These are phyloP conservation scores for Drosophila kurseongensis DNA, from an alignment of 1,140 invertebrate species.

Conservation along the genomic window DNA sequence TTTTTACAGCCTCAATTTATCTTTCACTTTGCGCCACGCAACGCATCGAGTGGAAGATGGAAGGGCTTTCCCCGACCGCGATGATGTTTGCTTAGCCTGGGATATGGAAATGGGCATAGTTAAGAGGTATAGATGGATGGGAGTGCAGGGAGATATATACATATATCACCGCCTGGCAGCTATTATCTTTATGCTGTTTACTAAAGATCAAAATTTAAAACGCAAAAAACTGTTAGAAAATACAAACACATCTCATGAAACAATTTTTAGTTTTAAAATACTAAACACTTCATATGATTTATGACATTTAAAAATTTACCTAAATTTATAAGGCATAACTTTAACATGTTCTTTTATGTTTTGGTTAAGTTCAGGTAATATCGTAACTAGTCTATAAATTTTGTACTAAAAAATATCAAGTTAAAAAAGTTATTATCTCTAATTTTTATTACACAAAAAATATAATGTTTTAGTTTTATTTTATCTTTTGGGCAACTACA, in stretches of 20 bases:
- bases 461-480: too few species aligned
- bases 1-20: conserved; percentile 61
- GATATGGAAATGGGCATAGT: conserved; percentile 34
- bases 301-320: too few species aligned
- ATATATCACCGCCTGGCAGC: conserved; percentile 1
- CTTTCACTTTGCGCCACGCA: conserved; percentile 44
- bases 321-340: too few species aligned
- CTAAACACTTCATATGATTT: background rate
- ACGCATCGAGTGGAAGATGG: conserved; percentile 40
- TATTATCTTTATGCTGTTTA: conserved; percentile 13
- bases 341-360: too few species aligned
- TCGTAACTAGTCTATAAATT: too few species aligned
- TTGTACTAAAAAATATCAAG: too few species aligned
- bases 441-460: too few species aligned
- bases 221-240: background rate
- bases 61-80: conserved; percentile 24
- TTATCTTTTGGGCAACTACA: too few species aligned
- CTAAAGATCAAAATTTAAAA: background rate
- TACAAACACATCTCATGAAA: background rate
- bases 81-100: conserved; percentile 38
- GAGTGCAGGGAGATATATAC: background rate
- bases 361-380: too few species aligned
- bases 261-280: background rate
- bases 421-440: too few species aligned
- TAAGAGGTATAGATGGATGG: conserved; percentile 17